Evolutionary conservation across 2,888 invertebrate genomes (phyloP).

Genomic region (Lasioglossum lativentre): DNA sequence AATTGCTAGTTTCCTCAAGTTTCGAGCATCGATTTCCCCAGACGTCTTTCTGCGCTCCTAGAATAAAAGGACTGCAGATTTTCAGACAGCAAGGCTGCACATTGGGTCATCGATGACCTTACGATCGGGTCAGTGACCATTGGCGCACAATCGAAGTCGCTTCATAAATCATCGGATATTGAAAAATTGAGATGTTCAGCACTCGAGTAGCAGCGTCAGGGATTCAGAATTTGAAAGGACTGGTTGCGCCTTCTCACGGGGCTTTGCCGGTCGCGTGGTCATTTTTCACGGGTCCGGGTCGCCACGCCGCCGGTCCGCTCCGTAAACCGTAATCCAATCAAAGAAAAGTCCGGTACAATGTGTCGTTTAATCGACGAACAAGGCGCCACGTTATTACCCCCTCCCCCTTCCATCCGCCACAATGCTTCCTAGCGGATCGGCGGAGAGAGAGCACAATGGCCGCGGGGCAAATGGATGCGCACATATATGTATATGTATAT

Average conservation of each 20-base stretch:
- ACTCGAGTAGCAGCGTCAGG: not conserved
- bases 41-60: not conserved
- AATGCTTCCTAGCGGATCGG: conserved; percentile 69
- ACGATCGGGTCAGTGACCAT: not conserved
- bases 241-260: conserved; percentile 69
- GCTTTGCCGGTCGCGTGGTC: conserved; percentile 67
- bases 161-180: not conserved
- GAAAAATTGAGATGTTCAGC: conserved; percentile 10
- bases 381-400: conserved; percentile 74
- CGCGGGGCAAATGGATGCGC: conserved; percentile 68
- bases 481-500: conserved; percentile 43
- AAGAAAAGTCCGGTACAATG: conserved; percentile 72
- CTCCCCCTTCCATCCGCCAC: conserved; percentile 50
- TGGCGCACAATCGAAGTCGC: not conserved
- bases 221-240: conserved; percentile 11
- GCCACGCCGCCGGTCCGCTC: conserved; percentile 28
- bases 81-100: not conserved
- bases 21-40: no score
- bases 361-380: conserved; percentile 76
- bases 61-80: not conserved
- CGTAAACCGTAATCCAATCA: conserved; percentile 73
- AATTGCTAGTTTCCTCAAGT: not conserved
- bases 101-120: not conserved
- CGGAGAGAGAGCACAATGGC: conserved; percentile 62
- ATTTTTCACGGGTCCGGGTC: conserved; percentile 67